phyloP scores from a whole-genome alignment of 2,797 vertebrate genomes.

The Pterois miles region DNA sequence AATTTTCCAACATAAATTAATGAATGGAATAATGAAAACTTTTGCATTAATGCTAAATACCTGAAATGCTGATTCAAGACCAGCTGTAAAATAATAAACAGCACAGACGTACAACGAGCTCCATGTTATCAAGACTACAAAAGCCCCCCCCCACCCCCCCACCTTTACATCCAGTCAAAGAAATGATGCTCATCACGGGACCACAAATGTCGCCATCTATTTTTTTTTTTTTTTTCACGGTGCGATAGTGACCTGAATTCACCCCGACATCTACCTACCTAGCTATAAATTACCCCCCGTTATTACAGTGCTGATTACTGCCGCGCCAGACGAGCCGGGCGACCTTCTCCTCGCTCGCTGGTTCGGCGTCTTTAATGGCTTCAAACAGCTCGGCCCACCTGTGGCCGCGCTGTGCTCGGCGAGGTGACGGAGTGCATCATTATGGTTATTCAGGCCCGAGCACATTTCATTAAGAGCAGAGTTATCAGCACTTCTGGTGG shows the following conservation, averaged over 20 bases:
- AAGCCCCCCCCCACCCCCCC: no score
- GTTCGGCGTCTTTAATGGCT: slow-evolving; percentile 10
- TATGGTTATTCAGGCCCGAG: slow-evolving; percentile 15
- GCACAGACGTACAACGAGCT: neutral
- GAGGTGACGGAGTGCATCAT: slow-evolving; percentile 13
- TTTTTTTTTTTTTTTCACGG: neutral
- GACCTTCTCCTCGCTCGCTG: slow-evolving; percentile 10
- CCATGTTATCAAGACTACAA: rapidly evolving
- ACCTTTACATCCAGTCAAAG: no score
- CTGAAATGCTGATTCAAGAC: no score
- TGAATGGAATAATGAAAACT: no score
- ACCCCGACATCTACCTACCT: neutral
- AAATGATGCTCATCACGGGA: neutral
- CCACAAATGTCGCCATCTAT: neutral
- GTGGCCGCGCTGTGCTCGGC: neutral
- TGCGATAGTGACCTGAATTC: neutral
- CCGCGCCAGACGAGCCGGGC: neutral
- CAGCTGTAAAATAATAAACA: neutral
- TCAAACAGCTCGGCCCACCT: slow-evolving; percentile 40
- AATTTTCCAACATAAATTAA: no score
- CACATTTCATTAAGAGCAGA: slow-evolving; percentile 5
- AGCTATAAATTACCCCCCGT: slow-evolving; percentile 8
- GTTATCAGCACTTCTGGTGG: neutral
- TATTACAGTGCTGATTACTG: neutral
- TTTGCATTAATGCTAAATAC: no score